Conservation (phyloP, 1,140 invertebrate genomes). For the Cylas formicarius region DNA sequence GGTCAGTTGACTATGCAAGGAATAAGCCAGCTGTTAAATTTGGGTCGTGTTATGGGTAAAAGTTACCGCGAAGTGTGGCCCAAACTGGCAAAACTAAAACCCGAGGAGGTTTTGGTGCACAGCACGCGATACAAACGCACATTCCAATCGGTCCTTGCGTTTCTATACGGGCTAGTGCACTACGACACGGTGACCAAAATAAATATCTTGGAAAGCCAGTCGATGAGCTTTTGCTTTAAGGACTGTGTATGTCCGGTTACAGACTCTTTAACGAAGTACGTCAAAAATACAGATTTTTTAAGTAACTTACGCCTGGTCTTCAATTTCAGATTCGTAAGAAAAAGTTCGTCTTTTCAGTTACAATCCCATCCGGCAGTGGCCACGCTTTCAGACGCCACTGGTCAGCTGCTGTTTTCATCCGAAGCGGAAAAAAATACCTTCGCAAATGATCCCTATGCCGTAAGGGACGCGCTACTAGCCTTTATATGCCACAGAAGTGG, state of each 20-base stretch:
- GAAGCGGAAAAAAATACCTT: constrained; percentile 29
- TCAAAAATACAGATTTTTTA: constrained; percentile 4
- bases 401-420: constrained; percentile 33
- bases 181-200: constrained; percentile 46
- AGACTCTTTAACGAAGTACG: constrained; percentile 53
- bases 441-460: constrained; percentile 50
- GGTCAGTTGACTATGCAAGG: constrained; percentile 65
- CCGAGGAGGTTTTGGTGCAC: constrained; percentile 63
- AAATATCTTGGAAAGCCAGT: constrained; percentile 62
- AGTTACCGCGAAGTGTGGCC: constrained; percentile 52
- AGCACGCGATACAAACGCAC: constrained; percentile 81
- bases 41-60: constrained; percentile 62
- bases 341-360: constrained; percentile 39
- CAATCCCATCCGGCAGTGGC: constrained; percentile 61
- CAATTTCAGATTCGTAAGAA: constrained; percentile 31
- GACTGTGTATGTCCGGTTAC: constrained; percentile 74
- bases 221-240: constrained; percentile 76
- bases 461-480: constrained; percentile 73
- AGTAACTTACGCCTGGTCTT: constrained; percentile 5
- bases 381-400: constrained; percentile 31
- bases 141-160: constrained; percentile 78
- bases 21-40: constrained; percentile 61
- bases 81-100: constrained; percentile 34
- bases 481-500: constrained; percentile 76
- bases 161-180: constrained; percentile 69